phyloP scores from a whole-genome alignment of 2,888 invertebrate genomes.

The Holacanthella duospinosa region DNA sequence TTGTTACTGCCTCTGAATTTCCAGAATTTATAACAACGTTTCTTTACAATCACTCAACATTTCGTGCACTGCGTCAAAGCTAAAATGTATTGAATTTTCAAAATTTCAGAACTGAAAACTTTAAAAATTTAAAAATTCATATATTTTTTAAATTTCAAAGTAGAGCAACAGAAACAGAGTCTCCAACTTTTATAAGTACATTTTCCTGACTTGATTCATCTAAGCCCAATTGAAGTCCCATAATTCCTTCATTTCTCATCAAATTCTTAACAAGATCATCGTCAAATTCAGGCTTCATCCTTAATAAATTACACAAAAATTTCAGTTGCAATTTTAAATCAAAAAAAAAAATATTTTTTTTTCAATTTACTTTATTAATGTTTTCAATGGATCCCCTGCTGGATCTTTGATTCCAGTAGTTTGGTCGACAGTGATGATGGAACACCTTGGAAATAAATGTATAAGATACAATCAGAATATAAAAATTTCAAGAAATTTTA shows the following conservation, averaged over 20 bases:
- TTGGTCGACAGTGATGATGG: slow-evolving; percentile 30
- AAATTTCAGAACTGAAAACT: not conserved
- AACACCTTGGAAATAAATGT: slow-evolving; percentile 19
- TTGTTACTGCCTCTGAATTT: slow-evolving; percentile 50
- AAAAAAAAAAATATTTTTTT: not conserved
- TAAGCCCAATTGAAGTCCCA: slow-evolving; percentile 31
- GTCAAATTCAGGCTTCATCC: slow-evolving; percentile 23
- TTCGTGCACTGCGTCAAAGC: slow-evolving; percentile 16
- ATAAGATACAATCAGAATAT: not conserved
- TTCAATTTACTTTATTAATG: slow-evolving; percentile 27
- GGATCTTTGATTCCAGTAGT: slow-evolving; percentile 22
- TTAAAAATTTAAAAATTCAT: not conserved
- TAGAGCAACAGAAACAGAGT: slow-evolving; percentile 32
- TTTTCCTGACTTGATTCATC: slow-evolving; percentile 12
- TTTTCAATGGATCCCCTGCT: slow-evolving; percentile 29
- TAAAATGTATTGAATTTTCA: slow-evolving; percentile 7
- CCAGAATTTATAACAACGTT: slow-evolving; percentile 58
- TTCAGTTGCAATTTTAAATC: too few relatives aligned
- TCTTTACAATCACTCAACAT: slow-evolving; percentile 45
- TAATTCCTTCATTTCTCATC: slow-evolving; percentile 23
- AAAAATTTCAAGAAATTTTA: not conserved
- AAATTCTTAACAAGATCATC: slow-evolving; percentile 22
- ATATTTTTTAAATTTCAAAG: slow-evolving; percentile 11
- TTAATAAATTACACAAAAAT: slow-evolving; percentile 1
- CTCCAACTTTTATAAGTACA: slow-evolving; percentile 24